Evolutionary conservation across 2,888 invertebrate species (phyloP), one percentile per base, ranked within the genome.

Genomic region (Monopis laevigella): DNA sequence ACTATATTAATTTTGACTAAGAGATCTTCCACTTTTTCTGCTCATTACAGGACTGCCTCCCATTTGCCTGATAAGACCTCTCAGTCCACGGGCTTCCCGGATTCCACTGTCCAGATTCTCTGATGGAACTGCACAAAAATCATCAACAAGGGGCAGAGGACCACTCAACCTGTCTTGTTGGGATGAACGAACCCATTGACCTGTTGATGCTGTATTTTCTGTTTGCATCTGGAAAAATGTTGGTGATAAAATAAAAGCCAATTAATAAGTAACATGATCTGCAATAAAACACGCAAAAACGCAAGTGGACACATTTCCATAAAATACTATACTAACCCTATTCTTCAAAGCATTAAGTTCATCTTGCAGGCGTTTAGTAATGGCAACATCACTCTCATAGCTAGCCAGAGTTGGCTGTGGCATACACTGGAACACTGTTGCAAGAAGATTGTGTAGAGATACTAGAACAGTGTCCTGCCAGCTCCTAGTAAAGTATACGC

Each of bases 401-500:
- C 89, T 89, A 44, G 93, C 86, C 38, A 96, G 82, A 0, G 90
- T 89, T 3, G 96, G 95, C 52, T 89, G 89, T 2, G 94, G 93
- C 86, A 93, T 88, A 56, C 91, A 92, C 84, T 93, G 83, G 51
- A 83, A 93, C 46, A 96, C 89, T 0, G 95, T 92, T 10, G 96
- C 91, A 27, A 98, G 78, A 59, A 98, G 92, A 72, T 98, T 98
- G 64, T 96, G 93, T 26, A 98, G 77, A 0, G 97, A 97, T 1
- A 86, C 88, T 42, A 95, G 75, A 53, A 96, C 86, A 18, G 94
- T 96, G 62, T 98, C 98, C 64, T 96, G 96, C 98, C 98, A 98
- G 44, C 92, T 92, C 48, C 92, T 88, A 6, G 92, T 92, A 69
- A 96, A 98, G 70, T 93, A 94, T 41, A 93, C 83, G 11, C 91